A percentile compares a stretch with the other conserved stretches of the same genome.
Conservation (phyloP, 2,888 invertebrate genomes). For the Lacanobia oleracea region DNA sequence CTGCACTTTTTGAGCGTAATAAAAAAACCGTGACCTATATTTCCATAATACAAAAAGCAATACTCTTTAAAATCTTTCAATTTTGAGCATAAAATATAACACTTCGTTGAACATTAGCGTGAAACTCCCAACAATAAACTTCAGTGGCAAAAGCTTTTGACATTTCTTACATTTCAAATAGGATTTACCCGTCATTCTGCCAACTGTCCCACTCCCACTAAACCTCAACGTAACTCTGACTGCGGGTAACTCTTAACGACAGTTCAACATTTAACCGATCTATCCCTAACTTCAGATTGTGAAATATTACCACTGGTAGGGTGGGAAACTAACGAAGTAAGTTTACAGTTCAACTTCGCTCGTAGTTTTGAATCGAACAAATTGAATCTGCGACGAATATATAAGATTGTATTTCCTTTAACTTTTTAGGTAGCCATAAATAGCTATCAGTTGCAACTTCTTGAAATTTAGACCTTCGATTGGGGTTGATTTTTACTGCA, state of each 20-base stretch:
- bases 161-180: not conserved
- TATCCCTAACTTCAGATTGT: conserved; percentile 28
- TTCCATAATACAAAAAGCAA: not conserved
- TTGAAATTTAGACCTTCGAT: not conserved
- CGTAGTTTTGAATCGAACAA: conserved; percentile 5
- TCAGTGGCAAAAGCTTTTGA: not conserved
- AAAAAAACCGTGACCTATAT: not conserved
- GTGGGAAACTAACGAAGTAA: conserved; percentile 6
- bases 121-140: not conserved
- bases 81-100: no score
- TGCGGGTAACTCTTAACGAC: conserved; percentile 7
- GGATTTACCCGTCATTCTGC: not conserved
- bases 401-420: not conserved
- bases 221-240: not conserved
- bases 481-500: not conserved
- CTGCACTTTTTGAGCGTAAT: no score
- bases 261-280: conserved; percentile 20
- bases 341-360: conserved; percentile 6
- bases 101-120: no score
- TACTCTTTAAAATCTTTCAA: not conserved
- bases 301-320: conserved; percentile 25
- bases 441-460: not conserved
- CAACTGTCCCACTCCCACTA: not conserved
- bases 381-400: not conserved
- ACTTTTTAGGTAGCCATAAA: not conserved